phyloP scores from a whole-genome alignment of 53 echinoderm and acorn worm species.

The Echinarachnius parma region DNA sequence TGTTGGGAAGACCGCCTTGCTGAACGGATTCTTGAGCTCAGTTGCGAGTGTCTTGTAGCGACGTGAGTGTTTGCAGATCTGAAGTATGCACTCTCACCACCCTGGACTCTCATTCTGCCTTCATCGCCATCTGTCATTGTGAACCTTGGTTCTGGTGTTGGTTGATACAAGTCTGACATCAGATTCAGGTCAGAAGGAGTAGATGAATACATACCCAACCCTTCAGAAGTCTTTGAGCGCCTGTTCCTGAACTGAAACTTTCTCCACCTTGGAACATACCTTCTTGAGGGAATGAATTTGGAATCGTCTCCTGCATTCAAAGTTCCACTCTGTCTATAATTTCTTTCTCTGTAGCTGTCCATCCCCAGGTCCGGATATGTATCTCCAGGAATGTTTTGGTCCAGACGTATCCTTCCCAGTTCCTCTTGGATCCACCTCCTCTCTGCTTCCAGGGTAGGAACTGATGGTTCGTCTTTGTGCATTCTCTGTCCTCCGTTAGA shows the following conservation, averaged over 20 bases:
- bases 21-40: no score
- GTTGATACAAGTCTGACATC: no score
- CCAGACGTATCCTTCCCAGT: constrained; percentile 30
- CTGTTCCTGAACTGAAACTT: constrained; percentile 32
- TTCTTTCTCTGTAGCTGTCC: not conserved
- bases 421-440: constrained; percentile 36
- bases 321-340: not conserved
- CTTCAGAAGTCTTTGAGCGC: not conserved
- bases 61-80: no score
- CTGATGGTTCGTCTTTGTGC: not conserved
- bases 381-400: constrained; percentile 44
- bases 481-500: not conserved
- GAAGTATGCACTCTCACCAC: no score
- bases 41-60: no score
- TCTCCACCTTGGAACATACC: constrained; percentile 26
- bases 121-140: no score
- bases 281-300: not conserved
- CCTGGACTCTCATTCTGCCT: no score
- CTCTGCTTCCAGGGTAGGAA: constrained; percentile 1
- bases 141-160: no score
- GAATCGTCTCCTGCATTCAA: constrained; percentile 1
- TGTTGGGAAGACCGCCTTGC: no score
- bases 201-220: not conserved
- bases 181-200: no score
- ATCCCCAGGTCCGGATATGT: constrained; percentile 25